Percentiles rank a stretch among this genome's conserved stretches.
Conservation (phyloP, 2,888 invertebrate species). For the Theristus sp. region DNA sequence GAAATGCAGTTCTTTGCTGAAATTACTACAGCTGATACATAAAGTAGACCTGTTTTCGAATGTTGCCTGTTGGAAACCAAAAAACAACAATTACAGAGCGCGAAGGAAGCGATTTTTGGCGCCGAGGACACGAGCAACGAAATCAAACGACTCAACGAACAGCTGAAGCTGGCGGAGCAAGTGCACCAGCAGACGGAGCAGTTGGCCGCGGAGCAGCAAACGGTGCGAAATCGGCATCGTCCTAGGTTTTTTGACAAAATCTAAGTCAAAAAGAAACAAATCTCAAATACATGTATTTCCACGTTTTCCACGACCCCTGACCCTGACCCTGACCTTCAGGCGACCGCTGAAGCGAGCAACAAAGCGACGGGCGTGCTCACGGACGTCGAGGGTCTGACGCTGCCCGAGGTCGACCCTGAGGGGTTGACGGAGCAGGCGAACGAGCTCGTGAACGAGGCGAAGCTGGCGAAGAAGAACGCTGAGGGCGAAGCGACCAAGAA, state of each 20-base stretch:
- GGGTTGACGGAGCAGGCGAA: slow-evolving; percentile 48
- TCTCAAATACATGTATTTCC: too few relatives aligned
- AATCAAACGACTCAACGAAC: slow-evolving; percentile 28
- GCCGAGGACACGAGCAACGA: slow-evolving; percentile 25
- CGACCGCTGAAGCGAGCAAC: slow-evolving; percentile 55
- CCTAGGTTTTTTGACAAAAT: neutral
- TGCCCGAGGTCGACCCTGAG: slow-evolving; percentile 56
- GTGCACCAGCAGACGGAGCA: slow-evolving; percentile 16
- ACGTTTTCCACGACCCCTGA: too few relatives aligned
- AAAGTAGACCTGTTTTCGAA: too few relatives aligned
- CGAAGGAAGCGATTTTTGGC: slow-evolving; percentile 26
- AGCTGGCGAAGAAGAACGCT: slow-evolving; percentile 42
- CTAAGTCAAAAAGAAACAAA: too few relatives aligned
- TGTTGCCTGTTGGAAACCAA: too few relatives aligned
- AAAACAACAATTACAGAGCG: slow-evolving; percentile 21
- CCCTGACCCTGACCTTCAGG: slow-evolving; percentile 7
- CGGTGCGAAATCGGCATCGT: slow-evolving; percentile 1
- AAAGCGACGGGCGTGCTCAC: slow-evolving; percentile 60
- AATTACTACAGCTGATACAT: too few relatives aligned
- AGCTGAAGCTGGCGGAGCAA: slow-evolving; percentile 18
- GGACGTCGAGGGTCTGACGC: slow-evolving; percentile 54
- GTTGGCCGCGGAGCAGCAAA: slow-evolving; percentile 36
- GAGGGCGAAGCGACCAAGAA: slow-evolving; percentile 48
- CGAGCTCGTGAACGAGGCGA: slow-evolving; percentile 25
- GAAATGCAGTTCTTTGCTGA: too few relatives aligned